Evolutionary conservation across 2,797 vertebrate species (phyloP), one percentile per base, ranked within the genome.

Genomic region (Lagocephalus sceleratus): DNA sequence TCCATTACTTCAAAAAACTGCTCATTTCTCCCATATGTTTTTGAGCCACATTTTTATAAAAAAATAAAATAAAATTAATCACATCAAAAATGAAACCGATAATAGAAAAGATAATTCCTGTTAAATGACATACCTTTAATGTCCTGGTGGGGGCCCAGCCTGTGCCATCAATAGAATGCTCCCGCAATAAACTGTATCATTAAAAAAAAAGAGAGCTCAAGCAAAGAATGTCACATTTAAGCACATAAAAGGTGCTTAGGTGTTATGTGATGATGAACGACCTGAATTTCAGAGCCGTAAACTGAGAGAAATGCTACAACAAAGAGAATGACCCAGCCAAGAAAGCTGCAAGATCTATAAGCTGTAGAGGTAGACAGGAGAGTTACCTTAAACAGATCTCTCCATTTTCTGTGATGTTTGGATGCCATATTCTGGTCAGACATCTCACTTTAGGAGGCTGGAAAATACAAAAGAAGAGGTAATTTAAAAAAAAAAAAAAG

Each of bases 101-200:
- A 44, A 2, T 11, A 20, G 10, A 19, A 19, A 19, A 44, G 7
- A 20, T 19, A 20, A 19, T 20, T 20, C 5, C 19, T 20, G 19
- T 20, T 19, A 25, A 3, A 12, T 35, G 2, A 52, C 68, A 74
- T 91, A 99, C 97, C 96, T 99, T 97, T 84, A 99, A 84, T 0
- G 96, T 96, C 84, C 97, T 92, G 17, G 97, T 99, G 45, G 97
- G 97, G 56, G 97, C 97, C 97, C 97, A 99, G 81, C 97, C 97
- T 48, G 97, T 99, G 70, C 97, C 95, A 48, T 99, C 97, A 54
- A 99, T 99, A n/a, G 97, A 99, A 76, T 98, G 97, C 76, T 99
- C 96, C 64, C 97, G 89, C 89, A 99, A 90, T 84, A 99, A 91
- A 84, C 97, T 99, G 89, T 25, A 87, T 26, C 2, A 6, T 22